phyloP scores from a whole-genome alignment of 2,797 vertebrate genomes.

The Manis javanica region DNA sequence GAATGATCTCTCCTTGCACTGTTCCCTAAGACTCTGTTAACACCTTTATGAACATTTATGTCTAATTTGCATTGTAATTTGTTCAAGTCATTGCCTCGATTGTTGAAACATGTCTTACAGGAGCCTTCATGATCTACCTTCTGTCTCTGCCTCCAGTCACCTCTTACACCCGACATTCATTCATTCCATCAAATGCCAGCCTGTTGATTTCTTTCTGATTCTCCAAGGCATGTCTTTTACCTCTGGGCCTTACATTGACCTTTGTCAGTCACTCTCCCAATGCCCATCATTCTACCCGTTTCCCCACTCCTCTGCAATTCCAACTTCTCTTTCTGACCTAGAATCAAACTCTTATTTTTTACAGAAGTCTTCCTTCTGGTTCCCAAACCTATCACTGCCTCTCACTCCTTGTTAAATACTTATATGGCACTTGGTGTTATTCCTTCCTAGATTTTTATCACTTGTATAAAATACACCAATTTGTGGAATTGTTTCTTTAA shows the following conservation, averaged over 20 bases:
- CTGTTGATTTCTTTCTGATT: rapidly evolving
- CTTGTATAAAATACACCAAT: background rate
- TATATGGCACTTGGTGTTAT: background rate
- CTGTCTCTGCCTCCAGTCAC: background rate
- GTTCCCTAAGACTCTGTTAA: background rate
- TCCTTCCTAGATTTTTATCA: background rate
- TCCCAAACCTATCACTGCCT: background rate
- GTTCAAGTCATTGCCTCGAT: background rate
- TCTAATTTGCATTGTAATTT: background rate
- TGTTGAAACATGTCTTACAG: too few relatives aligned
- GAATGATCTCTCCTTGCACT: background rate
- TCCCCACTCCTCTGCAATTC: background rate
- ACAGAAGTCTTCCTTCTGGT: background rate
- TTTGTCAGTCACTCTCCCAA: background rate
- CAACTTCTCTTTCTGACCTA: background rate
- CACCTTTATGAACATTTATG: background rate
- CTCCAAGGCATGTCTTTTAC: background rate
- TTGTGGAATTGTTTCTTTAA: background rate
- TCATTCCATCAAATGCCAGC: background rate
- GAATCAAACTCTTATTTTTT: background rate
- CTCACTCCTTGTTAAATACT: background rate
- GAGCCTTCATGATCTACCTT: background rate
- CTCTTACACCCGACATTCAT: background rate
- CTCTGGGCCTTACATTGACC: background rate
- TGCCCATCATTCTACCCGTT: background rate